Evolutionary conservation across 2,888 invertebrate genomes (phyloP).

Genomic region (Sphinx pinastri): DNA sequence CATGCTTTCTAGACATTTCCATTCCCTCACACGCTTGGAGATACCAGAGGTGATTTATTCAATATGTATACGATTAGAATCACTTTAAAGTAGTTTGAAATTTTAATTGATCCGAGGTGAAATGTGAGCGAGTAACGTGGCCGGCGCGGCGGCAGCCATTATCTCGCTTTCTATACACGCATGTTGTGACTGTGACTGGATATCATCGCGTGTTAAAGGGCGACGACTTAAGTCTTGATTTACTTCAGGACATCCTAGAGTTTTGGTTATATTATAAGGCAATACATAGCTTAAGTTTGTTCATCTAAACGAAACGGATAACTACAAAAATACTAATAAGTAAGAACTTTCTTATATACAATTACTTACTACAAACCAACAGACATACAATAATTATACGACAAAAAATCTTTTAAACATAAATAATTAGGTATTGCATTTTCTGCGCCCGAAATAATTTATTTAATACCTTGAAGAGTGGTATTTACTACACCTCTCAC

Average conservation of each 20-base stretch:
- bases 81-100: slow-evolving; percentile 22
- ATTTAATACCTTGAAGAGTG: neutral
- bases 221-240: neutral
- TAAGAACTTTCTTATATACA: too few species aligned
- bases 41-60: slow-evolving; percentile 4
- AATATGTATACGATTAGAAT: slow-evolving; percentile 21
- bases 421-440: too few species aligned
- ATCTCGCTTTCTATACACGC: slow-evolving; percentile 16
- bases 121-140: slow-evolving; percentile 7
- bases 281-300: too few species aligned
- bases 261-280: neutral
- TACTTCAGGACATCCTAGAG: neutral
- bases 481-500: neutral
- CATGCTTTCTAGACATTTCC: slow-evolving; percentile 17
- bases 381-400: too few species aligned
- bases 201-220: neutral
- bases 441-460: neutral
- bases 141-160: neutral
- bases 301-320: too few species aligned
- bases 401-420: too few species aligned
- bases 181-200: neutral
- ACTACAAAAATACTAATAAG: too few species aligned
- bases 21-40: neutral
- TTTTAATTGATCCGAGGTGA: slow-evolving; percentile 23
- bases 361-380: too few species aligned